phyloP scores from a whole-genome alignment of 1,140 invertebrate species.

The Arctopsyche grandis region DNA sequence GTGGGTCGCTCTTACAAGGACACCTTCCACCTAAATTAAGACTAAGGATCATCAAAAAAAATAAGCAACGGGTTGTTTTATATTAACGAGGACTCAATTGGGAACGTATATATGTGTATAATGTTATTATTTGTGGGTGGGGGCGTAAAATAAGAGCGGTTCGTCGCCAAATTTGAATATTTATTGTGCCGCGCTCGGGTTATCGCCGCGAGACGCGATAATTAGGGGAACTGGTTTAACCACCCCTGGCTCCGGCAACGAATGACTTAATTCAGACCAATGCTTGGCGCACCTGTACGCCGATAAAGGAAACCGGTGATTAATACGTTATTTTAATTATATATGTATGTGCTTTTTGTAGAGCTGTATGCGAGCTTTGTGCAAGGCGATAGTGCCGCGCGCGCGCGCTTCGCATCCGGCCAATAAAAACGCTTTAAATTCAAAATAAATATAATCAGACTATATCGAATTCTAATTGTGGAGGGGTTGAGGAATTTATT shows the following conservation, averaged over 20 bases:
- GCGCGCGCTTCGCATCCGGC: no score
- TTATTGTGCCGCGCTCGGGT: neutral
- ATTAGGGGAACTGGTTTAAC: slow-evolving; percentile 30
- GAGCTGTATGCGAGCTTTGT: no score
- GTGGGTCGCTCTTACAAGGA: neutral
- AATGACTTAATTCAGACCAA: slow-evolving; percentile 8
- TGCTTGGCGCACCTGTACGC: neutral
- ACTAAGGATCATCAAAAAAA: neutral
- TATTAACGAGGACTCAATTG: neutral
- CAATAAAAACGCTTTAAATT: no score
- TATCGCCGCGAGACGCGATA: neutral
- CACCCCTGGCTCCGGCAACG: neutral
- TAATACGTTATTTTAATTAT: slow-evolving; percentile 27
- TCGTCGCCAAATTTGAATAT: slow-evolving; percentile 12
- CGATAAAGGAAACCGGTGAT: slow-evolving; percentile 18
- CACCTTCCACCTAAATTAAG: neutral
- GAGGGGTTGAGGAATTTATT: no score
- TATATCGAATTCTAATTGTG: no score
- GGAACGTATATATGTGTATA: neutral
- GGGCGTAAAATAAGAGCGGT: neutral
- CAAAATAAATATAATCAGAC: no score
- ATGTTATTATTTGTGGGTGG: neutral
- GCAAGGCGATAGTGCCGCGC: no score
- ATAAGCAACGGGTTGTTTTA: neutral
- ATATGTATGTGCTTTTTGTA: neutral